Evolutionary conservation across 2,888 invertebrate genomes (phyloP), one percentile per base, ranked within the genome.

Genomic region (Lamellibrachia satsuma): DNA sequence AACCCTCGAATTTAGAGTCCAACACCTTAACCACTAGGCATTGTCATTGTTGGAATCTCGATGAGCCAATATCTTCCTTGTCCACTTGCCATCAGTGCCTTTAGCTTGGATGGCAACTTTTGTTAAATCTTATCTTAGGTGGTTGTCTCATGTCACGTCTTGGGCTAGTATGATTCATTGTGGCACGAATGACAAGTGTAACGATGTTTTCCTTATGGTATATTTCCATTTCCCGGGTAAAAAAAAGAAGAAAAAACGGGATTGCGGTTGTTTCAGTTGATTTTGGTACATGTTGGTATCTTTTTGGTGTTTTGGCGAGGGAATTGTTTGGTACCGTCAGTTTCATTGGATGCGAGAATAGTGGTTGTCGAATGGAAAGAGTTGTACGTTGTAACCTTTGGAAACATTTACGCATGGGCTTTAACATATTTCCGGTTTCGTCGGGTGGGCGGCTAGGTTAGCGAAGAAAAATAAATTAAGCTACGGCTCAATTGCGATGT

Each of bases 351-450:
- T 75, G 22, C n/a, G 75, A 75, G 75, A 75, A 75, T 75, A n/a
- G 75, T 22, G 15, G 22, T 22, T 75, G 22, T 22, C 75, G n/a
- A 75, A 75, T 75, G 22, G 75, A 75, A 75, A 75, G 75, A 75
- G 75, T 75, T 75, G 75, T 75, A 75, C 75, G 75, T 75, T 75
- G 75, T 75, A 75, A 11, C 75, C 75, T 75, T 75, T 22, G 75
- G n/a, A 75, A 75, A 75, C 75, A 75, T 75, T 75, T 75, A 75
- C 75, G 75, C 75, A 75, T 75, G 75, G 75, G 75, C 75, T 75
- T 75, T 75, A 75, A 75, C 4, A 75, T 22, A 75, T 75, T 75
- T 75, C 75, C 75, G 75, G 75, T 75, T 75, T 15, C 75, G 75
- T 22, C 11, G 75, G 75, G 75, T 75, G 75, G 75, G 75, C 75